Base-by-base conservation (phyloP, 2,888 invertebrate genomes). In the Chloromyia formosa region DNA sequence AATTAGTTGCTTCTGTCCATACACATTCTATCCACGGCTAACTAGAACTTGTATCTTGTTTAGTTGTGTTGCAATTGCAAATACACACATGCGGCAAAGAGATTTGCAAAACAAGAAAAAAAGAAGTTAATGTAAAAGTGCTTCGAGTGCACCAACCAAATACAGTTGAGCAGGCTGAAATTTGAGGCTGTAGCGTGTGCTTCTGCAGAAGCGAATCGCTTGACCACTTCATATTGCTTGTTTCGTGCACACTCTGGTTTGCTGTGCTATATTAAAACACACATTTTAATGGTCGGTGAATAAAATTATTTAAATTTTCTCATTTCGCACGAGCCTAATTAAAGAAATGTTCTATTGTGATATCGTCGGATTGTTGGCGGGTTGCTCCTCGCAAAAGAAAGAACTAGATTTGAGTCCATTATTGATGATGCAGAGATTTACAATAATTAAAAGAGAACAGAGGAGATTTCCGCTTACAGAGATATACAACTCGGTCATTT, bases 291-390 rank as follows among this genome's bases (percentile, higher is more conserved):
- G 27, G 27, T 35, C 7, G 27, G 3, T 35, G n/a, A n/a, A n/a
- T n/a, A n/a, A n/a, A 35, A 35, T 27, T n/a, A 14, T 60, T 60
- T 1, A 18, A n/a, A 22, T 53, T 49, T 69, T 69, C 68, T 54
- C 23, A 54, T 54, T 69, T 69, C 68, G 53, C 68, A 69, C 68
- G 68, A 35, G 68, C 68, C 68, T 69, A 69, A 54, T 69, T 69
- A 54, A 69, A 69, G 68, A 69, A 54, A n/a, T n/a, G n/a, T n/a
- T n/a, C n/a, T n/a, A n/a, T n/a, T n/a, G n/a, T n/a, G n/a, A n/a
- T n/a, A n/a, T n/a, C n/a, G n/a, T n/a, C n/a, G n/a, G n/a, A n/a
- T n/a, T n/a, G n/a, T n/a, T n/a, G n/a, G n/a, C n/a, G n/a, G n/a
- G n/a, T n/a, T n/a, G n/a, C n/a, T n/a, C n/a, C n/a, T n/a, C n/a